Conservation (phyloP, 37 sponge, comb jelly and placozoan genomes). For the Geodia barretti region DNA sequence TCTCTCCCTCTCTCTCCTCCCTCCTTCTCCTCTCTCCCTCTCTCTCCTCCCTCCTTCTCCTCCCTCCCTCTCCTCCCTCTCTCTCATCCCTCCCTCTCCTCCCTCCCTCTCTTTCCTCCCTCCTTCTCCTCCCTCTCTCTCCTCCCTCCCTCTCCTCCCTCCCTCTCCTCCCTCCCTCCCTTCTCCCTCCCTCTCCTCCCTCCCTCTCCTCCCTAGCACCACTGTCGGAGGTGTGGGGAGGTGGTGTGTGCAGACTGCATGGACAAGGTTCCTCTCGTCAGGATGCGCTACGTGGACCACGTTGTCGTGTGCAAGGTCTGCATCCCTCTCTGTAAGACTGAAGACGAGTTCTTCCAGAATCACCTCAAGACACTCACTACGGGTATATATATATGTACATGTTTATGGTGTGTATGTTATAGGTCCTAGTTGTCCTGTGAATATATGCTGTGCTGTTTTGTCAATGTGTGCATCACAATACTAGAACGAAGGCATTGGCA, state of each 20-base stretch:
- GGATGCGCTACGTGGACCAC: conserved; percentile 86
- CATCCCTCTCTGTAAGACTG: conserved; percentile 44
- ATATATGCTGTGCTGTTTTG: no score
- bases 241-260: conserved; percentile 72
- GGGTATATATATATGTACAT: no score
- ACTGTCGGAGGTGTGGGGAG: conserved; percentile 81
- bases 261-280: conserved; percentile 39
- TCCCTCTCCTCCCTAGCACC: conserved; percentile 54
- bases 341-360: conserved; percentile 59
- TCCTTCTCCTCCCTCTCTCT: background rate
- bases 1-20: background rate
- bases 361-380: conserved; percentile 50
- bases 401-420: no score
- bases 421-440: no score
- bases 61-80: background rate
- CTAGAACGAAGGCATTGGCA: no score
- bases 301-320: conserved; percentile 65
- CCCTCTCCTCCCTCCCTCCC: background rate
- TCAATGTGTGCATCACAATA: no score
- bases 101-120: background rate
- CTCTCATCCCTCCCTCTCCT: background rate
- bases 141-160: background rate
- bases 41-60: background rate
- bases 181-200: background rate
- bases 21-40: background rate